Conservation (phyloP, 2,113 vertebrate genomes). For the Otis tarda region DNA sequence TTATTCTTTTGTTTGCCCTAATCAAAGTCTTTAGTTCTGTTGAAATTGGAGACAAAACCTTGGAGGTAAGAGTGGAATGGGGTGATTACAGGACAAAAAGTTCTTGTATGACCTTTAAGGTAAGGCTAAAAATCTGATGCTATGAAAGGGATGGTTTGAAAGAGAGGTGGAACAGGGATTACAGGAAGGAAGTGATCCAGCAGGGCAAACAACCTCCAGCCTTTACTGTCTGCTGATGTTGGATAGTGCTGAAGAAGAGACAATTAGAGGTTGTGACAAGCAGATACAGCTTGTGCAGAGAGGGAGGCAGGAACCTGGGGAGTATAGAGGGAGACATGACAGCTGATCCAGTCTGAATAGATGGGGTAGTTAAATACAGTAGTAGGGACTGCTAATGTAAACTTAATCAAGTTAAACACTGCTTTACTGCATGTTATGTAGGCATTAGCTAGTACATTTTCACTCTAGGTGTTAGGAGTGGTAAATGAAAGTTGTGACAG, state of each 20-base stretch:
- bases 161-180: neutral
- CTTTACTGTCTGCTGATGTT: conserved; percentile 31
- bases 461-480: neutral
- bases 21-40: neutral
- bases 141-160: neutral
- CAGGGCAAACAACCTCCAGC: conserved; percentile 28
- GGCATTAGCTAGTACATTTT: neutral
- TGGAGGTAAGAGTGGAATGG: neutral
- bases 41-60: neutral
- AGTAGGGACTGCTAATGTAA: neutral
- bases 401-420: neutral
- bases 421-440: neutral
- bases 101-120: conserved; percentile 5
- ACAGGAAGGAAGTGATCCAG: neutral
- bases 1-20: conserved; percentile 19
- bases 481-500: neutral
- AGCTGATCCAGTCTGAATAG: neutral
- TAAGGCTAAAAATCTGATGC: conserved; percentile 8
- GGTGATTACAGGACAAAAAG: neutral
- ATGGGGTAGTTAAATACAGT: neutral
- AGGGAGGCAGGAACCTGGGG: neutral
- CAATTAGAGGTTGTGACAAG: conserved; percentile 32
- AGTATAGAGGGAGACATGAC: neutral
- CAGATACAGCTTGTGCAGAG: neutral
- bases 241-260: neutral